Base-by-base conservation (phyloP, 1,140 invertebrate species). In the Calosoma granatense region DNA sequence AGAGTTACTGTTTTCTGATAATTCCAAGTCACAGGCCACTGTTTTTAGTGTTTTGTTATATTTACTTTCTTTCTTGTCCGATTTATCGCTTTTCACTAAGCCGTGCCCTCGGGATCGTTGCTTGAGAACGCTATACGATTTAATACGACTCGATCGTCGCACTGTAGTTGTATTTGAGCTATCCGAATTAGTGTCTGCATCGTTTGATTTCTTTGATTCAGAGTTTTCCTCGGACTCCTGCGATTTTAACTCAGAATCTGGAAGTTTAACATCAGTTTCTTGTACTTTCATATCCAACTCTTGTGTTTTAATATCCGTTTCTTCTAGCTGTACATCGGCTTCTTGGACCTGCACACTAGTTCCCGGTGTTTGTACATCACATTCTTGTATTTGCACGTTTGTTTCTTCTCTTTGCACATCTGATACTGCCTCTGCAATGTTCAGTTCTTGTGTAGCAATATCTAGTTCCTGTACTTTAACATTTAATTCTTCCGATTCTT, bases 21-120 rank as follows among this genome's bases (percentile, higher is more conserved):
- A 71, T 19, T 73, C 67, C 56, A 72, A 58, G 62, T 75, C 72
- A 55, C 74, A 71, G 20, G 71, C 55, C 54, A 73, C 74, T 4
- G 73, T 59, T 51, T 75, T 75, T 21, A 72, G 70, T 61, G 73
- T 71, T 52, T 75, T 11, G n/a, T n/a, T n/a, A 30, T 56, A 51
- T 23, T 22, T 65, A 6, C 57, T 61, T 36, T 63, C 58, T 20
- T 55, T 58, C 19, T 57, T 55, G 4, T 66, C 63, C 20, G 56
- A 51, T 53, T 66, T 65, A 6, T 61, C 59, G 51, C 71, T 74
- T 60, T 78, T 75, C 0, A 81, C 78, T 59, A 80, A 69, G 55
- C 78, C 78, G 70, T 76, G 77, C 1, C 78, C 77, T 69, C 76
- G 77, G 43, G 76, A 76, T 56, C 77, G 76, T 61, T 79, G 76